These are phyloP conservation scores for Epistrophe grossulariae DNA, from an alignment of 2,888 invertebrate species.

Conservation along the genomic window DNA sequence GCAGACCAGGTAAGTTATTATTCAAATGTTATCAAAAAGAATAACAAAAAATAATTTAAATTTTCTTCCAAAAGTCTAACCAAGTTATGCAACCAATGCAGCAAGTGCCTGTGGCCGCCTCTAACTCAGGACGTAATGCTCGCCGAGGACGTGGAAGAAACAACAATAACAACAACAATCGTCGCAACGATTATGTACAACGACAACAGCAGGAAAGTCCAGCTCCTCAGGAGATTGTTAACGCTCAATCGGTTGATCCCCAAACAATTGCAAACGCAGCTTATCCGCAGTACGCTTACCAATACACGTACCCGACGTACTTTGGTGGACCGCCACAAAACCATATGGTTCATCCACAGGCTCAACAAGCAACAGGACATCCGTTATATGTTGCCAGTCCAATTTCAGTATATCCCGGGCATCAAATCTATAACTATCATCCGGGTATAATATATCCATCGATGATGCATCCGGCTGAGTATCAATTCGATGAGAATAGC, in stretches of 20 bases:
- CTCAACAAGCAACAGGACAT: conserved; percentile 82
- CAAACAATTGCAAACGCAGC: conserved; percentile 77
- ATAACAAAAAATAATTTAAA: background rate
- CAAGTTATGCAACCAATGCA: conserved; percentile 80
- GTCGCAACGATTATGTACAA: conserved; percentile 81
- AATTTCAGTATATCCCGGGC: conserved; percentile 80
- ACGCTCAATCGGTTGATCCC: conserved; percentile 72
- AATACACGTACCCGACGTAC: conserved; percentile 79
- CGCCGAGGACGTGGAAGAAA: conserved; percentile 81
- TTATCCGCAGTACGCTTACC: conserved; percentile 78
- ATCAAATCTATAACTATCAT: conserved; percentile 80
- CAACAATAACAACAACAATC: conserved; percentile 78
- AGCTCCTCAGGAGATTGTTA: conserved; percentile 72
- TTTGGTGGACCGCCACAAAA: conserved; percentile 79
- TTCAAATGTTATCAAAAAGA: background rate
- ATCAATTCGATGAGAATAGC: conserved; percentile 80
- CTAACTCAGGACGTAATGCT: conserved; percentile 77
- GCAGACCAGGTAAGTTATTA: conserved; percentile 80
- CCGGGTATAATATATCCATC: conserved; percentile 79
- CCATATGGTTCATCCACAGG: conserved; percentile 80
- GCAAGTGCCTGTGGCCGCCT: conserved; percentile 77
- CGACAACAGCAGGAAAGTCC: conserved; percentile 78
- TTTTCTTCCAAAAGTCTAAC: conserved; percentile 77
- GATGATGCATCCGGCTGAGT: conserved; percentile 81
- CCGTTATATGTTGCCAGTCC: conserved; percentile 80